Base-by-base conservation (phyloP, 2,888 invertebrate genomes). In the Chaitophorus viminalis region DNA sequence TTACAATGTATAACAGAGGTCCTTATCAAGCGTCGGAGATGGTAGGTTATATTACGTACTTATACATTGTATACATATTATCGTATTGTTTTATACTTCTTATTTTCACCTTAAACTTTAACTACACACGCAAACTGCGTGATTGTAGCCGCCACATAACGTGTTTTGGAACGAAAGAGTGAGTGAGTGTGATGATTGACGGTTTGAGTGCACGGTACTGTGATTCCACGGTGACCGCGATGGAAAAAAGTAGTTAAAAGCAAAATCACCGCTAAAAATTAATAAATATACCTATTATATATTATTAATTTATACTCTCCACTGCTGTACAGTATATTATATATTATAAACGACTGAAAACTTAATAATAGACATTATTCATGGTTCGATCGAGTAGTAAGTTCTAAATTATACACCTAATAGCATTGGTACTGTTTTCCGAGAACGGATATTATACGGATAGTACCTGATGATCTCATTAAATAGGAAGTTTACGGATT, bases 401-500 rank as follows among this genome's bases (percentile, higher is more conserved):
- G 17, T 65, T 65, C 25, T 65, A 65, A 75, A 65, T 75, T 84
- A 84, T 84, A 75, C 9, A 84, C 65, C 29, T 75, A 65, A 60
- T 76, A 84, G n/a, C 39, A 25, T 84, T 76, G 39, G 60, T 18
- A 8, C 75, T 1, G 31, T 84, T 76, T 84, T 84, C 29, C 6
- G 17, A 84, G 39, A 65, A 74, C 65, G 60, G 29, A 75, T 31
- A 75, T 75, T 36, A 79, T 21, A 14, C 83, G 74, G 36, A 84
- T 65, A 75, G 39, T 76, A 76, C 75, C 75, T 25, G 65, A 76
- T 84, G 60, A 75, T 75, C 36, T 84, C 65, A 75, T 60, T 60
- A 39, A 70, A 52, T 33, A 39, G n/a, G 29, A 68, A 11, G 29
- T 18, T 70, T 33, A 33, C 0, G 18, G 9, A 18, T 33, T 72